These are phyloP conservation scores for Neomicropteryx cornuta DNA, from an alignment of 1,140 invertebrate genomes.

Conservation along the genomic window DNA sequence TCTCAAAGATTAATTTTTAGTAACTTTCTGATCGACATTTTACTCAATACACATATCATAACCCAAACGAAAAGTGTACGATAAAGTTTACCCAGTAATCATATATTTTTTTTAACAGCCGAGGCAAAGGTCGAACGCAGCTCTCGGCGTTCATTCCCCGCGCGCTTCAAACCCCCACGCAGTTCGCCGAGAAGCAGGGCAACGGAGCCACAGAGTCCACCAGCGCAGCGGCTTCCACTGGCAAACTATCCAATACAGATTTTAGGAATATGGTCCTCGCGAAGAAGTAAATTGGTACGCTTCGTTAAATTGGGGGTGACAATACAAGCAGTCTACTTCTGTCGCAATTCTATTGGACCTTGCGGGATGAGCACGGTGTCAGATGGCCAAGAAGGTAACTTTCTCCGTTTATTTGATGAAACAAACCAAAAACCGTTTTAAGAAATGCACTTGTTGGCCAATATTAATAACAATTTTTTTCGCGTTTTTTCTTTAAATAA, in stretches of 20 bases:
- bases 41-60: not conserved
- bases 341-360: too few relatives aligned
- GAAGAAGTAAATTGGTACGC: conserved; percentile 17
- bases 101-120: conserved; percentile 6
- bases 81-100: not conserved
- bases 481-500: too few relatives aligned
- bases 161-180: conserved; percentile 24
- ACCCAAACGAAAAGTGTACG: not conserved
- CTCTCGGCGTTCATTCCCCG: conserved; percentile 34
- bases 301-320: too few relatives aligned
- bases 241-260: conserved; percentile 29
- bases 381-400: too few relatives aligned
- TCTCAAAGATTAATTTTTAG: not conserved
- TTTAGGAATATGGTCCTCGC: conserved; percentile 32
- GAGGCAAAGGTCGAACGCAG: conserved; percentile 28
- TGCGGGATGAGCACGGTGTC: too few relatives aligned
- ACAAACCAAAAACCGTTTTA: too few relatives aligned
- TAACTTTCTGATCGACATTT: not conserved
- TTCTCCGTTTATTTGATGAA: too few relatives aligned
- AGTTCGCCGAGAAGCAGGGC: conserved; percentile 16
- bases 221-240: not conserved
- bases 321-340: too few relatives aligned
- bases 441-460: too few relatives aligned
- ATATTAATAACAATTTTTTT: too few relatives aligned
- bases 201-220: not conserved